Evolutionary conservation across 2,113 vertebrate species (phyloP).

Genomic region (Tinamus guttatus): DNA sequence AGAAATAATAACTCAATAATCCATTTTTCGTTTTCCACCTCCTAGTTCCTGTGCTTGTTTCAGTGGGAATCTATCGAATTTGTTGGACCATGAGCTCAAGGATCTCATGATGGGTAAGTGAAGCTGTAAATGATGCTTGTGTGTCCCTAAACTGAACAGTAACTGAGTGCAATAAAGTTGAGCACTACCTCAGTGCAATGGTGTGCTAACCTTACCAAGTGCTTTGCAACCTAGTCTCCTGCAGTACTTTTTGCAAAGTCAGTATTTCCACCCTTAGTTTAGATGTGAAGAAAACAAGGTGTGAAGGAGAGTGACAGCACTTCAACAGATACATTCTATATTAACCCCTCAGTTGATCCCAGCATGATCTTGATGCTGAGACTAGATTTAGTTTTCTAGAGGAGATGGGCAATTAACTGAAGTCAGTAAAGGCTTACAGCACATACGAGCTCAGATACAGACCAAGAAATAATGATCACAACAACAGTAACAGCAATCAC

Average conservation of each 20-base stretch:
- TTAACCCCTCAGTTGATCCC: not conserved
- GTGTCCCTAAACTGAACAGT: not conserved
- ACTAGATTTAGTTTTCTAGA: not conserved
- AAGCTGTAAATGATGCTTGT: not conserved
- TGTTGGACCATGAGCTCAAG: not conserved
- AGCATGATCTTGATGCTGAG: fast-evolving
- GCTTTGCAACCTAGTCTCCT: not conserved
- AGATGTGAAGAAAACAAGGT: not conserved
- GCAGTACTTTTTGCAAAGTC: not conserved
- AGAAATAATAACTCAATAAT: not conserved
- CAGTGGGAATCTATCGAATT: fast-evolving
- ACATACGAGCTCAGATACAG: not conserved
- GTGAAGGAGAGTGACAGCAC: not conserved
- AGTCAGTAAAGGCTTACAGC: not conserved
- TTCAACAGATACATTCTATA: not conserved
- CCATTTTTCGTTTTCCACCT: fast-evolving
- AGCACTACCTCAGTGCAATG: fast-evolving
- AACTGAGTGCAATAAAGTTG: fast-evolving
- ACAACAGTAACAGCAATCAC: not conserved
- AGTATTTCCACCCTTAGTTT: not conserved
- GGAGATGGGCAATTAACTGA: not conserved
- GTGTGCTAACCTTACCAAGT: fast-evolving
- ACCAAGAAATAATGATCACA: not conserved
- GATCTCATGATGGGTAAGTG: not conserved
- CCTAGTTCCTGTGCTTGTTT: not conserved